Evolutionary conservation across 2,113 vertebrate genomes (phyloP).

Genomic region (Uria lomvia): DNA sequence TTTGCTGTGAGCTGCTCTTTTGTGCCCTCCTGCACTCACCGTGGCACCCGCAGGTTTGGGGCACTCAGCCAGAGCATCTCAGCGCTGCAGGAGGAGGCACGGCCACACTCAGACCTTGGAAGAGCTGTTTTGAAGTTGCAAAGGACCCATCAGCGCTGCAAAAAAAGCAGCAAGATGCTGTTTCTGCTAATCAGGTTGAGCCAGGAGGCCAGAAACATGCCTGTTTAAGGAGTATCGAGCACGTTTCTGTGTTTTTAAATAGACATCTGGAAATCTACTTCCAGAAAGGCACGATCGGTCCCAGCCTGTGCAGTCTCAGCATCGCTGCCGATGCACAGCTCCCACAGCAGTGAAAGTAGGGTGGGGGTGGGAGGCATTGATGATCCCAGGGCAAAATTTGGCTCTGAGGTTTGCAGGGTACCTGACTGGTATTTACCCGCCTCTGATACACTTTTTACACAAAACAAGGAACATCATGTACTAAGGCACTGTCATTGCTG

Average conservation of each 20-base stretch:
- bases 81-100: neutral
- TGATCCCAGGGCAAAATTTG: neutral
- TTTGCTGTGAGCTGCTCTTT: neutral
- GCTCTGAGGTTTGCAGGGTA: neutral
- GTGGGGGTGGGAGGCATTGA: neutral
- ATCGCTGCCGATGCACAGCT: neutral
- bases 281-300: neutral
- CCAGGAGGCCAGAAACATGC: neutral
- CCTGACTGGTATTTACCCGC: neutral
- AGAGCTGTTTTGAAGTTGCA: neutral
- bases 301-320: neutral
- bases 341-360: accelerated
- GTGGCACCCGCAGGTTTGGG: neutral
- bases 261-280: neutral
- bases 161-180: neutral
- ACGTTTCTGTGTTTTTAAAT: neutral
- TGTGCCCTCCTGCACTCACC: neutral
- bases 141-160: neutral
- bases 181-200: neutral
- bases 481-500: neutral
- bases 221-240: neutral
- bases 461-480: neutral
- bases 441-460: neutral
- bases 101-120: neutral
- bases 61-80: neutral